Base-by-base conservation (phyloP, 92 coral and sea anemone genomes). In the Isaurus tuberculatus region DNA sequence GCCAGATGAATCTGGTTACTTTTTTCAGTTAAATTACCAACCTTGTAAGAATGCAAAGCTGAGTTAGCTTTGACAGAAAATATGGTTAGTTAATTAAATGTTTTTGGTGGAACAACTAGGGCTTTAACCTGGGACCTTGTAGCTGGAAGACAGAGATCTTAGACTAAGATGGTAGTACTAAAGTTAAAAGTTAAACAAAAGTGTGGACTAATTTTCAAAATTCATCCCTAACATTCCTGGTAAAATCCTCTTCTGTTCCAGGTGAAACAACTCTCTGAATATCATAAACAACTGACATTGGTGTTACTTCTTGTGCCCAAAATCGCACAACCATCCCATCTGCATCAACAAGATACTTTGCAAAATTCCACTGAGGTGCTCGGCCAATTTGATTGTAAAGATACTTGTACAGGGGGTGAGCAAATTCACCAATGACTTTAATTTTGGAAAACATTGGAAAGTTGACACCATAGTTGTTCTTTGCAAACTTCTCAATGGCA, bases 371-470 rank as follows among this genome's bases (percentile, higher is more conserved):
- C 25, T 37, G 57, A 0, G 99, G 99, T 17, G 55, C 81, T 22
- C 55, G 77, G 2, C 81, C 65, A 1, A 88, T 87, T 49, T 79
- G 70, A 22, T 88, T 44, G 46, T 43, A 34, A 11, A 96, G 93
- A 60, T 86, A 94, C 53, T 58, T 82, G 68, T 96, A 96, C 34
- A 96, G 40, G 1, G 99, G 99, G 65, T 96, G 99, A 3, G 93
- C 91, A 0, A 65, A 73, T 28, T 83, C 94, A 30, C 99, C 99
- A 49, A 73, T 33, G 27, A 94, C 97, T 49, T 87, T 91, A 73
- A 92, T 87, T 72, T 96, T 96, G 17, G 97, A 84, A 72, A 96
- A 96, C 90, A 96, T 75, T 4, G 95, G 98, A 61, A 94, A 96
- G 60, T 94, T 87, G 26, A 94, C 92, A 6, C 86, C 85, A 80